Base-by-base conservation (phyloP, 2,888 invertebrate genomes). In the Drosophila barbarae region DNA sequence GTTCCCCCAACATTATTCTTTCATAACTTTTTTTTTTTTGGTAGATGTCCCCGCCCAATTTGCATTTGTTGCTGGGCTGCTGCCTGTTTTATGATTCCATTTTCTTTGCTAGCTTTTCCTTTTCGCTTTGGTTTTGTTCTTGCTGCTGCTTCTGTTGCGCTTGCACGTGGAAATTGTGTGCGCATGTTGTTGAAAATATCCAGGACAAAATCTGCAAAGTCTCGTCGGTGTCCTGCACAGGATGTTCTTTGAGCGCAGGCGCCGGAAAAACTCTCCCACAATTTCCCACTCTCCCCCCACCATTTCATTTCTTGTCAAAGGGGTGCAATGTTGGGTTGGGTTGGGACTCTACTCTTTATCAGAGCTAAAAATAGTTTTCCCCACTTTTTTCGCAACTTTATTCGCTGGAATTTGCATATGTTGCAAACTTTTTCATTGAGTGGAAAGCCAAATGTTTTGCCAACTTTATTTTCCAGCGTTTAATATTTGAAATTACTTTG, bases 171-270 rank as follows among this genome's bases (percentile, higher is more conserved):
- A 51, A 46, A 30, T 52, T 54, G 35, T 69, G 67, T 84, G 85
- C 74, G 85, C 77, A 79, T 79, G 85, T 84, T 63, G 70, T 68
- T 60, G 57, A 85, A 79, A 73, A 85, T 63, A 65, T 83, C 85
- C 85, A 85, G 79, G 79, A 70, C 78, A 79, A 69, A 74, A 61
- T 77, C 81, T 76, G 74, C 78, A 77, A 53, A 76, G 35, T 46
- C 46, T 46, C 30, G 41, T 26, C 26, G 42, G n/a, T 10, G 46
- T 59, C 53, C 77, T 76, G 73, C 76, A 75, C 54, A 82, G 32
- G 32, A n/a, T 23, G 30, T 28, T 21, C 36, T 18, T 30, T 23
- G 23, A 15, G 35, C 46, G 44, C 63, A 46, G 34, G 36, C 18
- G 51, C 54, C 32, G 54, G 76, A 84, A 81, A 81, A 61, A 76